Percentiles rank a stretch among this genome's conserved stretches.
Evolutionary conservation across 1,140 invertebrate species (phyloP).

Genomic region (Nebria ingens): DNA sequence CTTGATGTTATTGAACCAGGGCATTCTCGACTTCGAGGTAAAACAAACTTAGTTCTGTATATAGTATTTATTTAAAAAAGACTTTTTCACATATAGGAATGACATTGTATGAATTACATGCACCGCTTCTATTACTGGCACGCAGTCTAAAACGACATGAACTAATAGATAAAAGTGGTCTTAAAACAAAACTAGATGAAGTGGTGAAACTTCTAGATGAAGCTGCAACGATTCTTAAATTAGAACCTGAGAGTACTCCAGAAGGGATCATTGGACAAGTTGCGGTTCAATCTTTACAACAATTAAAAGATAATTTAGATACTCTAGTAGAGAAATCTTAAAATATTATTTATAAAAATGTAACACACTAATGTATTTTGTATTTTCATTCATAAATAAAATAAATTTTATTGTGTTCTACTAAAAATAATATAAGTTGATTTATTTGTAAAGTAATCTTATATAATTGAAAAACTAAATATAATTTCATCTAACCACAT

Average conservation of each 20-base stretch:
- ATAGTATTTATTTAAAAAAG: no score
- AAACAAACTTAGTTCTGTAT: no score
- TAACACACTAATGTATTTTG: no score
- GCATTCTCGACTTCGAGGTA: slow-evolving; percentile 59
- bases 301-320: slow-evolving; percentile 52
- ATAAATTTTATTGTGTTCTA: no score
- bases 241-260: slow-evolving; percentile 54
- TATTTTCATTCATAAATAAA: no score
- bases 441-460: no score
- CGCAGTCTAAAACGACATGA: slow-evolving; percentile 49
- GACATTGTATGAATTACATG: slow-evolving; percentile 67
- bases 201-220: slow-evolving; percentile 47
- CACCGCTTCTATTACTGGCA: slow-evolving; percentile 58
- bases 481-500: no score
- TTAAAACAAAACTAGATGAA: slow-evolving; percentile 53
- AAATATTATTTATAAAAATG: neutral
- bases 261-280: slow-evolving; percentile 58
- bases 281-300: slow-evolving; percentile 47
- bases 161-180: slow-evolving; percentile 44
- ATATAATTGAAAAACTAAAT: no score
- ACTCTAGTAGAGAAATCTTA: neutral
- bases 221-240: slow-evolving; percentile 48
- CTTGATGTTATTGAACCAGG: slow-evolving; percentile 66
- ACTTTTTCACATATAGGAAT: no score
- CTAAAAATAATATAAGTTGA: no score